These are phyloP conservation scores for Anneissia japonica DNA, from an alignment of 35 echinoderm and acorn worm genomes.

Conservation along the genomic window DNA sequence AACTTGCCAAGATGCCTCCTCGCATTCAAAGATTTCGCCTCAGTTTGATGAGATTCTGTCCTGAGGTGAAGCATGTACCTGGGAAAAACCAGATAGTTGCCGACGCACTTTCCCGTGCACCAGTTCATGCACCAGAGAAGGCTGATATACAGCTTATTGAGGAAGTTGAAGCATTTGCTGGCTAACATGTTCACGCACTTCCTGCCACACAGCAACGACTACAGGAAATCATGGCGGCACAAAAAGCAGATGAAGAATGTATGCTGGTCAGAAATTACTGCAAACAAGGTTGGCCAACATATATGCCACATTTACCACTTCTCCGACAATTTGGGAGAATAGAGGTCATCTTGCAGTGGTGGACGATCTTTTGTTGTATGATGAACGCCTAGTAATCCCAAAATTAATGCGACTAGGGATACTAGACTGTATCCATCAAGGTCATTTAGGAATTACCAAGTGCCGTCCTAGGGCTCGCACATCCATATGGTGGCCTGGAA, in stretches of 20 bases:
- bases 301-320: background rate
- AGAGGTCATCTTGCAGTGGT: no score
- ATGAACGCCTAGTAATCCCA: no score
- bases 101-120: constrained; percentile 14
- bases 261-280: constrained; percentile 31
- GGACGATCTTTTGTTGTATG: no score
- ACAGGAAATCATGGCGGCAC: constrained; percentile 10
- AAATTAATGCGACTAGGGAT: no score
- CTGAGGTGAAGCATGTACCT: constrained; percentile 27
- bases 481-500: no score
- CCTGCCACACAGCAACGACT: constrained; percentile 5
- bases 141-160: constrained; percentile 6
- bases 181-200: background rate
- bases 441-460: no score
- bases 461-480: no score
- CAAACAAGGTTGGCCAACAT: constrained; percentile 47
- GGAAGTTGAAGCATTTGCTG: constrained; percentile 25
- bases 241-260: constrained; percentile 47
- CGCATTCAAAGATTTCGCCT: constrained; percentile 45
- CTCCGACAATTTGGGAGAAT: no score
- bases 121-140: background rate
- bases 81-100: constrained; percentile 28
- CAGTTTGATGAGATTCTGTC: constrained; percentile 40
- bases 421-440: no score
- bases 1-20: constrained; percentile 39